phyloP scores from a whole-genome alignment of 2,888 invertebrate genomes.

The Dynastes maya region DNA sequence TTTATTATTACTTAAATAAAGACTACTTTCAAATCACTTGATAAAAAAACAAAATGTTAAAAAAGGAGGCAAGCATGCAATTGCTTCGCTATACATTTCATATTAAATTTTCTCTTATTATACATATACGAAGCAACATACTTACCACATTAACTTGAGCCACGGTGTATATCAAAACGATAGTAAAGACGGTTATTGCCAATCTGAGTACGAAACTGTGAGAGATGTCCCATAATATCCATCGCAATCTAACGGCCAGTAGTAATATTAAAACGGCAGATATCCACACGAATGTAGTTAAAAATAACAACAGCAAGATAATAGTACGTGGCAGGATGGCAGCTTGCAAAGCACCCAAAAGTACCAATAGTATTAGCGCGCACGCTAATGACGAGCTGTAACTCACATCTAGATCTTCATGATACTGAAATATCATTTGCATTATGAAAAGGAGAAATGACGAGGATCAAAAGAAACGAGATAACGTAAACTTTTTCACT shows the following conservation, averaged over 20 bases:
- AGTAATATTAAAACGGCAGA: conserved; percentile 89
- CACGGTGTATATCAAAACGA: conserved; percentile 89
- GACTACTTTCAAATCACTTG: too few species aligned
- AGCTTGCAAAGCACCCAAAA: conserved; percentile 85
- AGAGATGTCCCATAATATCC: conserved; percentile 90
- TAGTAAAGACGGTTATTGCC: conserved; percentile 90
- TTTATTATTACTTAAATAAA: too few species aligned
- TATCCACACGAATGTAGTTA: conserved; percentile 93
- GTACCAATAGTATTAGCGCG: conserved; percentile 82
- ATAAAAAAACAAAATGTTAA: too few species aligned
- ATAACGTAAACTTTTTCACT: conserved; percentile 6
- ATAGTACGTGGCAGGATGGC: conserved; percentile 88
- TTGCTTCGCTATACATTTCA: too few species aligned
- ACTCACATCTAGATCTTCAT: conserved; percentile 87
- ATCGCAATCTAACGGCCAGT: conserved; percentile 86
- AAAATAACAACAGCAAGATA: conserved; percentile 86
- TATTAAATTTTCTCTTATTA: too few species aligned
- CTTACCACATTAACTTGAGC: conserved; percentile 95
- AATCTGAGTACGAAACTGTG: conserved; percentile 87
- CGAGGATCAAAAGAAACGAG: conserved; percentile 24
- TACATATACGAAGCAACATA: conserved; percentile 58
- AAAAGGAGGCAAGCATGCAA: too few species aligned
- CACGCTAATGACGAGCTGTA: conserved; percentile 89
- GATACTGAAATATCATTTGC: conserved; percentile 77
- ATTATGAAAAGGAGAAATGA: not conserved